Evolutionary conservation across 2,888 invertebrate species (phyloP), one percentile per base, ranked within the genome.

Genomic region (Thelaira solivaga): DNA sequence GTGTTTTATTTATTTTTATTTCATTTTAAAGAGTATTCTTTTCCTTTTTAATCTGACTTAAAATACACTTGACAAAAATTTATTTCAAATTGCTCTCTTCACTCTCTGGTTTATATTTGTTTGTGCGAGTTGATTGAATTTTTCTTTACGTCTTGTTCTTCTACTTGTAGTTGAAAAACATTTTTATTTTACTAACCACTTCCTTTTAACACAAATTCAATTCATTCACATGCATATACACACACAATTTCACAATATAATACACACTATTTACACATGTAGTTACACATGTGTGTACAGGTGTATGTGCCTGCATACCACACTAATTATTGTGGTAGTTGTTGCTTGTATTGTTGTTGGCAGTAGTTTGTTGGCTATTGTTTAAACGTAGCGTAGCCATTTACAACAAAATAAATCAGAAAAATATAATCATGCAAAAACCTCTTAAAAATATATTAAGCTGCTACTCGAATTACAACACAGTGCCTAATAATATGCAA

Each of bases 381-480:
- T 18, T 49, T 49, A 3, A 41, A 69, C 41, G 59, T 51, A 64
- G n/a, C n/a, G n/a, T n/a, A n/a, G n/a, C n/a, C 26, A 18, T 64
- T 59, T 76, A 39, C 47, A 72, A 61, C 62, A 77, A 77, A 77
- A 73, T 62, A 77, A 73, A 77, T 64, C 68, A 68, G 64, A 51
- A 73, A 76, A 76, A 64, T 51, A 64, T 45, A 51, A 69, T 71
- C 72, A 76, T 47, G 47, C 59, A 71, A 72, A 67, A 43, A 51
- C 57, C 76, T 47, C 67, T 72, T 47, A 26, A 72, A 62, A 45
- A 18, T 62, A 55, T 62, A 67, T 41, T 55, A 61, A 62, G 45
- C 71, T 29, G 43, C 59, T 67, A 51, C 67, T 67, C 55, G 67
- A 76, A 71, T 67, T 76, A 65, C 61, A 76, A 45, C 41, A 65